Percentiles rank a stretch among this genome's conserved stretches.
These are phyloP conservation scores for Rhingia rostrata DNA, from an alignment of 2,888 invertebrate genomes.

Conservation along the genomic window DNA sequence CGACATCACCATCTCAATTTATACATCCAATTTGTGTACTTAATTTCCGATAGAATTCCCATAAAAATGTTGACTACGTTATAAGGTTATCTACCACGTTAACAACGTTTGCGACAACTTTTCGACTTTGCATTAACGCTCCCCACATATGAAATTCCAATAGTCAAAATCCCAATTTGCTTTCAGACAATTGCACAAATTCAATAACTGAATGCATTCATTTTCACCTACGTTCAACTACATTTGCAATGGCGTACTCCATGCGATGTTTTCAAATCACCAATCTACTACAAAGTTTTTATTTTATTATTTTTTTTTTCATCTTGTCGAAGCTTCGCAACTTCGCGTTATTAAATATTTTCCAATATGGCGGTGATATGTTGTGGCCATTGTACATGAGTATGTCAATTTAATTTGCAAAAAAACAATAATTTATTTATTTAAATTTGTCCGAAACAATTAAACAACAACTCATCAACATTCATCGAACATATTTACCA, in stretches of 20 bases:
- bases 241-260: conserved; percentile 9
- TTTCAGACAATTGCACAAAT: not conserved
- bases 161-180: not conserved
- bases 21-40: no score
- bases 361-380: conserved; percentile 87
- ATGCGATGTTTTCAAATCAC: conserved; percentile 46
- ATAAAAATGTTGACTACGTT: no score
- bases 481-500: conserved; percentile 61
- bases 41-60: no score
- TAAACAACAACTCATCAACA: conserved; percentile 75
- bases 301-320: conserved; percentile 55
- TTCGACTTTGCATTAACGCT: no score
- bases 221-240: not conserved
- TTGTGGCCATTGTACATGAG: conserved; percentile 85
- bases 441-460: conserved; percentile 72
- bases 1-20: no score
- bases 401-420: conserved; percentile 82
- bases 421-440: conserved; percentile 68
- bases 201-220: conserved; percentile 3
- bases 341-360: conserved; percentile 78
- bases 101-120: no score
- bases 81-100: no score
- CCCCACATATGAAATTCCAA: no score
- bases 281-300: conserved; percentile 62
- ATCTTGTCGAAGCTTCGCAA: conserved; percentile 74